Evolutionary conservation across 2,113 vertebrate species (phyloP).

Genomic region (Leptobrachium leishanense): DNA sequence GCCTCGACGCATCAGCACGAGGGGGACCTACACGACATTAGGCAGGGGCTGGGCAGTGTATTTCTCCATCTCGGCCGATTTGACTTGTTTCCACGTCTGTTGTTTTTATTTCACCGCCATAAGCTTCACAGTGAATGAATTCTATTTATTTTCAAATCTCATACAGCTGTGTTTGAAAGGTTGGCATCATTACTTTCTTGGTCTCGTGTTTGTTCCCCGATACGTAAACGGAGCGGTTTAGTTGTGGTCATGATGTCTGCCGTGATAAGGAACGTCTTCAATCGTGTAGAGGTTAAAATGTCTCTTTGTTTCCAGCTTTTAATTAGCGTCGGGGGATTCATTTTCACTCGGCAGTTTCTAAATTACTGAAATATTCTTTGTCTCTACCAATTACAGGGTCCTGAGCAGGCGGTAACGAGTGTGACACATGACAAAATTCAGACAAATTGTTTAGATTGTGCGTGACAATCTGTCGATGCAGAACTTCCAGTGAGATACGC

Average conservation of each 20-base stretch:
- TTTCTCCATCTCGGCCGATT: too few species aligned
- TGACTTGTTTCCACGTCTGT: too few species aligned
- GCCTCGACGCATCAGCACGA: too few species aligned
- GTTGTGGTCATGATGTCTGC: not conserved
- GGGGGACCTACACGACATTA: too few species aligned
- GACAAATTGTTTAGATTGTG: not conserved
- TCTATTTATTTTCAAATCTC: too few species aligned
- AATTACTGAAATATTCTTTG: slow-evolving; percentile 6
- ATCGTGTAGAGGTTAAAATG: slow-evolving; percentile 16
- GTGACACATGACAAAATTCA: slow-evolving; percentile 11
- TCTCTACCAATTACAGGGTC: slow-evolving; percentile 12
- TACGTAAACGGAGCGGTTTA: not conserved
- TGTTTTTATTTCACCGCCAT: too few species aligned
- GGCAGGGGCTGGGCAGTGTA: too few species aligned
- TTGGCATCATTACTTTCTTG: not conserved
- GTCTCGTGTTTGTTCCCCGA: not conserved
- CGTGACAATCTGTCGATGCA: not conserved
- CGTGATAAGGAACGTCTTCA: slow-evolving; percentile 8
- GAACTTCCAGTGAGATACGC: not conserved
- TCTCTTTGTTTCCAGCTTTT: slow-evolving; percentile 6
- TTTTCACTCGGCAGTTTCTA: not conserved
- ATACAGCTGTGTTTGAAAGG: too few species aligned
- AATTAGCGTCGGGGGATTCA: slow-evolving; percentile 18
- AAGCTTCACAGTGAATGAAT: too few species aligned
- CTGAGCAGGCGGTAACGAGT: not conserved